Base-by-base conservation (phyloP, 2,888 invertebrate genomes). In the Eristalinus aeneus region DNA sequence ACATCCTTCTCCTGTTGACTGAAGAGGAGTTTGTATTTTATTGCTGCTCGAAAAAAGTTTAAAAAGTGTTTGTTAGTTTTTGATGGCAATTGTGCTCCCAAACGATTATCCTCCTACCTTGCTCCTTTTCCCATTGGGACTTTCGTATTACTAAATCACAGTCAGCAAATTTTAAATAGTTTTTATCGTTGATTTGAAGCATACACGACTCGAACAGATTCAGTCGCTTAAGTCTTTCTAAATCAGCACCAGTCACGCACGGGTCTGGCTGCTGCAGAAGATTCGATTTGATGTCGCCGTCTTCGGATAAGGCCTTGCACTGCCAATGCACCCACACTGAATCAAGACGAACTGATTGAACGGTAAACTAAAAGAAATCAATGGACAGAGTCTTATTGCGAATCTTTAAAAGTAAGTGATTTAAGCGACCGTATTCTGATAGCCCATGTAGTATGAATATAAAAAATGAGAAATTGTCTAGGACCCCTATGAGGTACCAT, bases 241-340 rank as follows among this genome's bases (percentile, higher is more conserved):
- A 93, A 90, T 97, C 96, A 12, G 97, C 96, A 74, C 96, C 96
- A 90, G 94, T 93, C 1, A 96, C 93, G n/a, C 94, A 92, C 69
- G 93, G 93, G 89, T 95, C 96, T 11, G 96, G 96, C 88, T 96
- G 96, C 83, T 95, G 95, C 46, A 95, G 93, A 0, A 90, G 88
- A 88, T 90, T 90, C n/a, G 88, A 61, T 27, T 95, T 94, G 77
- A 94, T 93, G 22, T 93, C 92, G 54, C 81, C 88, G 2, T 92
- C 91, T 36, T 92, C 93, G 89, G 95, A 95, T 12, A 96, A 94
- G 0, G 96, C 95, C 88, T 95, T 95, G 90, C 97, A 97, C 88
- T 97, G 96, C 98, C 98, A 98, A 89, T 96, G 96, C 0, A 98
- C 97, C 89, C 96, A 96, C 20, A 98, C 95, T 88, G 96, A 95